Evolutionary conservation across 1,140 invertebrate species (phyloP).

Genomic region (Campoletis sonorensis): DNA sequence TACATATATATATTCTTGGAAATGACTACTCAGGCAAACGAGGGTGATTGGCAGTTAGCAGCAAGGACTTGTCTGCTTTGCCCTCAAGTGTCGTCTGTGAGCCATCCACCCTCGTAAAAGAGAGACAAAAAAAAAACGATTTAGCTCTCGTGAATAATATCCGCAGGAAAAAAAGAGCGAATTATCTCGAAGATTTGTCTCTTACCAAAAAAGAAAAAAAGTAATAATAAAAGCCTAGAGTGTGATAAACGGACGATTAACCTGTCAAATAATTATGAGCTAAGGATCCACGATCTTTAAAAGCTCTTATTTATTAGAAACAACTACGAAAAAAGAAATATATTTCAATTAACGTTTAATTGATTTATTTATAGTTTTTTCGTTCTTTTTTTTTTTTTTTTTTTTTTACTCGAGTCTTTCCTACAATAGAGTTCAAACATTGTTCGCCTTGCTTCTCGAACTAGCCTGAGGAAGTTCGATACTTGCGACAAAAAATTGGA

Average conservation of each 20-base stretch:
- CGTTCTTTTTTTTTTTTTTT: background rate
- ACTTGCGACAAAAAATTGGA: background rate
- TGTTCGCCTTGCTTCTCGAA: background rate
- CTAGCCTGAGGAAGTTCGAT: background rate
- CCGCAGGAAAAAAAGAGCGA: constrained; percentile 6
- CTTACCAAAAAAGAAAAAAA: background rate
- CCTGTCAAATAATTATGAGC: background rate
- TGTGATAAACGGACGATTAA: background rate
- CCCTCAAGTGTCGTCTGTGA: background rate
- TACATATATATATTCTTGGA: background rate
- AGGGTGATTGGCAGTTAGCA: constrained; percentile 15
- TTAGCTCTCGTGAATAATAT: constrained; percentile 6
- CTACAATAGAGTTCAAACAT: constrained; percentile 25
- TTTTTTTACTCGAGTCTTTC: constrained; percentile 15
- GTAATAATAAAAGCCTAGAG: background rate
- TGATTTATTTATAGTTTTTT: too few relatives aligned
- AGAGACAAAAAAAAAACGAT: background rate
- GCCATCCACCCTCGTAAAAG: constrained; percentile 14
- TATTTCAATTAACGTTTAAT: background rate
- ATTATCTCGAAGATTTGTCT: background rate
- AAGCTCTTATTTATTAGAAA: too few relatives aligned
- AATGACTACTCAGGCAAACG: background rate
- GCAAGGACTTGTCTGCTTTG: background rate
- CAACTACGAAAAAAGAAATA: background rate
- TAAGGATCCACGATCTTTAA: background rate